These are phyloP conservation scores for Oxycera nigricornis DNA, from an alignment of 2,888 invertebrate genomes.

Conservation along the genomic window DNA sequence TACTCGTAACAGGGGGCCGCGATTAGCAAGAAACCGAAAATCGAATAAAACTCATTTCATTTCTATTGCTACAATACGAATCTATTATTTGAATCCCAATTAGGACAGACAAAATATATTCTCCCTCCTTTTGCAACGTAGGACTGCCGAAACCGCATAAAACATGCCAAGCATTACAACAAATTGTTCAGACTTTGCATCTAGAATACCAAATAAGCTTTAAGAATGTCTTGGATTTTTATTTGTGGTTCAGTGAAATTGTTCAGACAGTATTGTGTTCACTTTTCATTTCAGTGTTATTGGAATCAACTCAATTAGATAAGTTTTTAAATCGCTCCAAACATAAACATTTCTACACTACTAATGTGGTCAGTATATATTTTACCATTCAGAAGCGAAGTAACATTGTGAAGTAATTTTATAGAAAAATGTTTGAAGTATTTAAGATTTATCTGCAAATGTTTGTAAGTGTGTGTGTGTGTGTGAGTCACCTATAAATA, in stretches of 20 bases:
- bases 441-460: no score
- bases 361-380: no score
- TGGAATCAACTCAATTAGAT: not conserved
- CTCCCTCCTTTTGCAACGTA: not conserved
- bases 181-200: conserved; percentile 13
- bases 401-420: no score
- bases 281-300: not conserved
- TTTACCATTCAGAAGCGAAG: no score
- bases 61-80: not conserved
- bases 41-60: not conserved
- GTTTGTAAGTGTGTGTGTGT: no score
- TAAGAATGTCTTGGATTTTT: not conserved
- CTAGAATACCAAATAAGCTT: conserved; percentile 29
- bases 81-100: not conserved
- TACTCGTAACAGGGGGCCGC: not conserved
- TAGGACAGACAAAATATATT: not conserved
- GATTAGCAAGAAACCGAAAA: not conserved
- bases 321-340: no score
- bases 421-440: no score
- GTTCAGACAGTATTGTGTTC: not conserved
- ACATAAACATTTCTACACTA: no score
- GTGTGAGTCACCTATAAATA: no score
- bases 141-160: conserved; percentile 5
- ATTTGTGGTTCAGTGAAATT: not conserved
- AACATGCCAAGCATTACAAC: conserved; percentile 22